Percentiles rank a stretch among this genome's conserved stretches.
These are phyloP conservation scores for Tenthredo amoena DNA, from an alignment of 2,888 invertebrate species.

Conservation along the genomic window DNA sequence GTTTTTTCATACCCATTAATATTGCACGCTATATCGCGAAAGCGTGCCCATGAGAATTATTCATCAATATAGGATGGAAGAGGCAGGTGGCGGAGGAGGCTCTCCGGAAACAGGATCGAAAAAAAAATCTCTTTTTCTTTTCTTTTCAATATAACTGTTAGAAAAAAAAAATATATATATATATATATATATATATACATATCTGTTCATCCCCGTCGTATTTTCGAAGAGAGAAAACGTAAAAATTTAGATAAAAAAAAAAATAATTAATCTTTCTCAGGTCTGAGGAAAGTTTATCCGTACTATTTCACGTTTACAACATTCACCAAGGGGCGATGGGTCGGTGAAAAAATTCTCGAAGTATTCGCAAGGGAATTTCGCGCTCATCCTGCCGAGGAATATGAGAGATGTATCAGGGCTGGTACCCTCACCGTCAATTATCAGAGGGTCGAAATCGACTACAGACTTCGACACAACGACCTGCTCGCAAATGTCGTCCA, in stretches of 20 bases:
- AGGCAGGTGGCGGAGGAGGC: background rate
- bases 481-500: slow-evolving; percentile 95
- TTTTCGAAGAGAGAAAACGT: too few species aligned
- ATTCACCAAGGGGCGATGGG: slow-evolving; percentile 98
- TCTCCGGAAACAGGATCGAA: background rate
- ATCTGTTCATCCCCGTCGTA: too few species aligned
- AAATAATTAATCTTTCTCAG: slow-evolving; percentile 79
- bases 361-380: slow-evolving; percentile 96
- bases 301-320: slow-evolving; percentile 98
- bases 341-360: slow-evolving; percentile 94
- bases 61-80: slow-evolving; percentile 14
- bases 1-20: slow-evolving; percentile 15
- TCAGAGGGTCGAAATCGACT: slow-evolving; percentile 93
- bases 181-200: too few species aligned
- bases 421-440: slow-evolving; percentile 97
- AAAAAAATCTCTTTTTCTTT: background rate
- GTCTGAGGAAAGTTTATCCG: slow-evolving; percentile 96
- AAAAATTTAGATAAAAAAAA: background rate
- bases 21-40: slow-evolving; percentile 3
- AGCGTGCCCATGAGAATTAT: slow-evolving; percentile 8
- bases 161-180: too few species aligned
- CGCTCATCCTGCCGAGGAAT: slow-evolving; percentile 95
- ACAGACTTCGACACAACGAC: slow-evolving; percentile 95
- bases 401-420: slow-evolving; percentile 93
- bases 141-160: background rate